These are phyloP conservation scores for Drosophila seguyi DNA, from an alignment of 1,140 invertebrate species.

Conservation along the genomic window DNA sequence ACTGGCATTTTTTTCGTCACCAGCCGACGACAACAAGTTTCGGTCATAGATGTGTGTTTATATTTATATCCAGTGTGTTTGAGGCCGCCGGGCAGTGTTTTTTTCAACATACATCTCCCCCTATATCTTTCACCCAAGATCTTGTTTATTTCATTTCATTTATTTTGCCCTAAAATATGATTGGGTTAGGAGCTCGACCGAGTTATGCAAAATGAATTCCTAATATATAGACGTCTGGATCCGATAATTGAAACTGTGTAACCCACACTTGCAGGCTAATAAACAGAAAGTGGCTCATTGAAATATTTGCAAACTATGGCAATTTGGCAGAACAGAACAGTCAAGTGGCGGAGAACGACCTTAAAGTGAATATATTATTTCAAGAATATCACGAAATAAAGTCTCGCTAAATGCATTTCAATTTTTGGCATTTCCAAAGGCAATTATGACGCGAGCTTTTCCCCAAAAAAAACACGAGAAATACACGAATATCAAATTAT, in stretches of 20 bases:
- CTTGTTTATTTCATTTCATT: constrained; percentile 47
- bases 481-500: constrained; percentile 24
- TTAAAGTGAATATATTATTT: constrained; percentile 13
- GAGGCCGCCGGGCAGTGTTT: constrained; percentile 27
- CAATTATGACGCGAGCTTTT: constrained; percentile 61
- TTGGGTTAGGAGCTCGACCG: constrained; percentile 37
- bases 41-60: constrained; percentile 47
- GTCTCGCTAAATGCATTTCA: constrained; percentile 49
- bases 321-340: constrained; percentile 32
- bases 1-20: constrained; percentile 60
- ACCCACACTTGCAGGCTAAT: constrained; percentile 19
- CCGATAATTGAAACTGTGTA: constrained; percentile 51
- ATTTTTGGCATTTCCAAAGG: constrained; percentile 43
- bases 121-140: constrained; percentile 17
- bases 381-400: constrained; percentile 33
- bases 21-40: constrained; percentile 40
- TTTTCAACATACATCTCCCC: constrained; percentile 9
- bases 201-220: constrained; percentile 10
- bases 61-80: constrained; percentile 62
- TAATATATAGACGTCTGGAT: constrained; percentile 18
- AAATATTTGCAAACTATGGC: constrained; percentile 25
- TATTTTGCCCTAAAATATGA: constrained; percentile 27
- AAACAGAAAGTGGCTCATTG: constrained; percentile 20
- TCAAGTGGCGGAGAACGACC: constrained; percentile 12
- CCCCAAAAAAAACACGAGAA: constrained; percentile 31